phyloP scores from a whole-genome alignment of 2,797 vertebrate species.

The Macroramphosus scolopax region DNA sequence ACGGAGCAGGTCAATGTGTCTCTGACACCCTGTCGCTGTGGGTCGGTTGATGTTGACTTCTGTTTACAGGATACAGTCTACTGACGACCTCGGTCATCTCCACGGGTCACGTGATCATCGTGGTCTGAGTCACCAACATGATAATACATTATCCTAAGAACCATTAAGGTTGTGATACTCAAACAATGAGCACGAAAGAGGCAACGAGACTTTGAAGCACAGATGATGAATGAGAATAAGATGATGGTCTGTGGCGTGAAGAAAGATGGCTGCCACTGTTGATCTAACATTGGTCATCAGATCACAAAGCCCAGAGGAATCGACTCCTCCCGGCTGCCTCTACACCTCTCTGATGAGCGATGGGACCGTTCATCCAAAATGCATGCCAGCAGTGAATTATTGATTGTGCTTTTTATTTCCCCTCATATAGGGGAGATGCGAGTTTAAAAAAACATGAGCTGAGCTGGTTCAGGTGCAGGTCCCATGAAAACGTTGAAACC shows the following conservation, averaged over 20 bases:
- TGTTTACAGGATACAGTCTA: too few relatives aligned
- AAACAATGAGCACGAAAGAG: too few relatives aligned
- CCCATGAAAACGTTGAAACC: constrained; percentile 29
- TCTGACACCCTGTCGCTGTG: too few relatives aligned
- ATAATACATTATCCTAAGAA: too few relatives aligned
- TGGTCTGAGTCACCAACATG: too few relatives aligned
- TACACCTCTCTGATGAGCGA: constrained; percentile 47
- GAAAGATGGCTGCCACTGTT: constrained; percentile 7
- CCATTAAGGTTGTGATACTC: too few relatives aligned
- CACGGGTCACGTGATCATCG: too few relatives aligned
- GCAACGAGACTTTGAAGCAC: too few relatives aligned
- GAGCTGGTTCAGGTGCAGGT: constrained; percentile 35
- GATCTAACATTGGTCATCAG: constrained; percentile 17
- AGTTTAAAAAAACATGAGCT: constrained; percentile 52
- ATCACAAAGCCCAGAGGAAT: constrained; percentile 25
- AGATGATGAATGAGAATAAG: too few relatives aligned
- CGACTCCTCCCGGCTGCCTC: constrained; percentile 3
- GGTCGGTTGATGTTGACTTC: too few relatives aligned
- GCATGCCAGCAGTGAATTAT: constrained; percentile 71
- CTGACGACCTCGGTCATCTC: too few relatives aligned
- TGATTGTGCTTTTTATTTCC: constrained; percentile 64
- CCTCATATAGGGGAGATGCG: constrained; percentile 33
- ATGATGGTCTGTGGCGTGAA: constrained; percentile 7
- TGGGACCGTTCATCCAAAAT: constrained; percentile 67
- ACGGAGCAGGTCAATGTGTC: too few relatives aligned